Evolutionary conservation across 2,888 invertebrate genomes (phyloP), one percentile per base, ranked within the genome.

Genomic region (Terebella lapidaria): DNA sequence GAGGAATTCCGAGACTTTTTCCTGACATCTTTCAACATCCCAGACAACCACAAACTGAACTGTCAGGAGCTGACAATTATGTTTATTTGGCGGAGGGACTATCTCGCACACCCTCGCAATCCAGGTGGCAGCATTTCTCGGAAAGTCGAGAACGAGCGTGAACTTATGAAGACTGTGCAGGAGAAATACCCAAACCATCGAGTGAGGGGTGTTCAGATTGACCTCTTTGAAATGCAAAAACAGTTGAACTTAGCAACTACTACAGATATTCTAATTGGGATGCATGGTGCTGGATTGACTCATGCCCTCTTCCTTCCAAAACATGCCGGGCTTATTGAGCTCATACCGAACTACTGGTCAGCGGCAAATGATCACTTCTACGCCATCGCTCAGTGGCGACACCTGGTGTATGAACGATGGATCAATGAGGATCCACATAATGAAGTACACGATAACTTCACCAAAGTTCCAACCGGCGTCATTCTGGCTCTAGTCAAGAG

Each of bases 271-370:
- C 64, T 79, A 18, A 69, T 79, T 1, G 79, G 79, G 1, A 78
- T 80, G 76, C 80, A 79, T 46, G 80, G 80, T 3, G 80, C 79
- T 1, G 79, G 77, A 1, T 65, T 80, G 24, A 71, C 77, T 2
- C 74, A 76, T 54, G 68, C 76, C 1, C 57, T 78, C 10, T 78
- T 79, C 59, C 64, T 80, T n/a, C 75, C 76, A 0, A 60, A 65
- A n/a, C 70, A 72, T 49, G 70, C 70, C 0, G 77, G 71, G 0
- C 65, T 80, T 0, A 65, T 80, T 5, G 80, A 80, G 60, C 58
- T 79, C 5, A 71, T 70, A 52, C 76, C 78, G 0, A 63, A 57
- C 3, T 74, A 76, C 61, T 73, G 70, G 67, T 59, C 69, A 0
- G 55, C 67, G 4, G 58, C 67, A 5, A 73, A 74, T 49, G 63